Percentiles rank a stretch among this genome's conserved stretches.
Evolutionary conservation across 1,140 invertebrate genomes (phyloP).

Genomic region (Drosophila rhopaloa): DNA sequence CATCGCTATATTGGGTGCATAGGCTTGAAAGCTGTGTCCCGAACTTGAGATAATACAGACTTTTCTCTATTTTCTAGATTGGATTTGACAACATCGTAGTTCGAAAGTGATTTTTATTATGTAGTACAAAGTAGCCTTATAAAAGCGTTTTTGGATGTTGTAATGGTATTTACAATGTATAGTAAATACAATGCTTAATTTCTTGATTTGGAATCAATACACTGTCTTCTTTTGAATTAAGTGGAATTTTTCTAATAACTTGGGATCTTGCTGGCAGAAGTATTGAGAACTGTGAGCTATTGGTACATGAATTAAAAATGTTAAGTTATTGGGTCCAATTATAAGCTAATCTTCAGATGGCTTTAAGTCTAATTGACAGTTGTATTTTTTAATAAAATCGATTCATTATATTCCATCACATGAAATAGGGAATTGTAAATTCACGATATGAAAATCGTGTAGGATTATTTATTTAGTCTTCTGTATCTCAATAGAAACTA

Average conservation of each 20-base stretch:
- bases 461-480: constrained; percentile 12
- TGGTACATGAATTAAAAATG: no score
- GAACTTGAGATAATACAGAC: background rate
- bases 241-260: no score
- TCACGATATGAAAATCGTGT: no score
- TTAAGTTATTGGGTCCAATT: no score
- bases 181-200: no score
- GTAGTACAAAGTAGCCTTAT: background rate
- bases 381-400: background rate
- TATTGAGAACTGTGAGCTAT: no score
- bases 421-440: background rate
- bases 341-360: no score
- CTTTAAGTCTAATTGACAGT: no score
- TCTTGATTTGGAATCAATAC: no score
- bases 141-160: background rate
- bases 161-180: no score
- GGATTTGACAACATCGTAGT: constrained; percentile 8
- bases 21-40: background rate
- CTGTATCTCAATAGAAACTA: constrained; percentile 18
- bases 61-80: constrained; percentile 2
- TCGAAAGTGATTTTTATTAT: constrained; percentile 2
- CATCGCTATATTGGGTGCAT: background rate
- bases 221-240: no score
- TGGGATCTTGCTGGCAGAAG: no score
- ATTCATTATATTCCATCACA: background rate